A percentile compares a stretch with the other conserved stretches of the same genome.
These are phyloP conservation scores for Piprites chloris DNA, from an alignment of 2,113 vertebrate species.

Conservation along the genomic window DNA sequence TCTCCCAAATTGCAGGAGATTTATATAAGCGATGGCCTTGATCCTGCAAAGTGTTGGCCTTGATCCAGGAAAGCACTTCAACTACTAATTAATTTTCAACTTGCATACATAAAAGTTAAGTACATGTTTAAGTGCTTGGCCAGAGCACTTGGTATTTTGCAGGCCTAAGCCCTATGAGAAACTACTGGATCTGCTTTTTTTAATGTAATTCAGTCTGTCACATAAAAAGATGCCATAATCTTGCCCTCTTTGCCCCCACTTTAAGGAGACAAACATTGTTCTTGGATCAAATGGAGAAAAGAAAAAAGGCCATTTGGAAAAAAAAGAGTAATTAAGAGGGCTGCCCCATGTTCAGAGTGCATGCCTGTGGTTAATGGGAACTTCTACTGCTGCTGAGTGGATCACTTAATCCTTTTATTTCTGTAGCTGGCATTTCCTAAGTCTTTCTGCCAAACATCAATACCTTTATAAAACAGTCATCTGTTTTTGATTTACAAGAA, in stretches of 20 bases:
- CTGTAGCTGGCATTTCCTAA: slow-evolving; percentile 55
- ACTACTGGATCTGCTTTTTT: slow-evolving; percentile 14
- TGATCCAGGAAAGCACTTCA: slow-evolving; percentile 57
- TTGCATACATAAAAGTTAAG: slow-evolving; percentile 55
- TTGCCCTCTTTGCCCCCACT: slow-evolving; percentile 6
- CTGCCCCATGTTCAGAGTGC: neutral
- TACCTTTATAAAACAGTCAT: slow-evolving; percentile 59
- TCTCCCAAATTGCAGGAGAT: neutral
- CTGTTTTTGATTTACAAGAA: slow-evolving; percentile 65
- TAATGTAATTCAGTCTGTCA: slow-evolving; percentile 7
- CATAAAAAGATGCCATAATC: slow-evolving; percentile 29
- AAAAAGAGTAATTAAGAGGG: slow-evolving; percentile 23
- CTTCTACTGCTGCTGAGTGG: slow-evolving; percentile 34
- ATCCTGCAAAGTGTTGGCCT: slow-evolving; percentile 20
- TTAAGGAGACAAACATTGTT: slow-evolving; percentile 42
- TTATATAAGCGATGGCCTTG: neutral
- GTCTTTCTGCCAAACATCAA: slow-evolving; percentile 43
- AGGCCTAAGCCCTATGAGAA: slow-evolving; percentile 15
- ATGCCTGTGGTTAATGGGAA: slow-evolving; percentile 51
- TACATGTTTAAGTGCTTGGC: slow-evolving; percentile 13
- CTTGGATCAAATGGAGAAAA: neutral
- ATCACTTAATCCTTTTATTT: slow-evolving; percentile 67
- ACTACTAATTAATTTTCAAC: slow-evolving; percentile 50
- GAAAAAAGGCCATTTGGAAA: neutral
- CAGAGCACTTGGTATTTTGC: neutral